phyloP scores from a whole-genome alignment of 2,888 invertebrate species.

The Bombylius discolor region DNA sequence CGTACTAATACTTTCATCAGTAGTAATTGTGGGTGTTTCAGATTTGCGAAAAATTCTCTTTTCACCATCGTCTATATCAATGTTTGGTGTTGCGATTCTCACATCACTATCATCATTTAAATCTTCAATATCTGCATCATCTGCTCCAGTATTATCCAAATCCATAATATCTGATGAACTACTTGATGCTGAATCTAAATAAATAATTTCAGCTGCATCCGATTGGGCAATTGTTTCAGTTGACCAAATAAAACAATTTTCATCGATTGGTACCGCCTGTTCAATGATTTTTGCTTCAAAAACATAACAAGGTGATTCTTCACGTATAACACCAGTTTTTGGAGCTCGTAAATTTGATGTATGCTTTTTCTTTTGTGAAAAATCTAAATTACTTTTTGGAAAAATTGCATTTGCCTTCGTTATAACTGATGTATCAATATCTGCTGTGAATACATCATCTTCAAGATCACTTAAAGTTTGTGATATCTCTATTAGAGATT shows the following conservation, averaged over 20 bases:
- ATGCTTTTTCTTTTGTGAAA: constrained; percentile 23
- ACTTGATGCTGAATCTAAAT: constrained; percentile 52
- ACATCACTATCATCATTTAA: constrained; percentile 33
- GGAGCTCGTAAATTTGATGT: constrained; percentile 17
- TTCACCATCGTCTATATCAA: constrained; percentile 13
- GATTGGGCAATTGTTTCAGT: constrained; percentile 38
- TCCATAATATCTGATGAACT: constrained; percentile 49
- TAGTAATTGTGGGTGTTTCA: constrained; percentile 2
- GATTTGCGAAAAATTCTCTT: background rate
- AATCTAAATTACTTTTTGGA: constrained; percentile 35
- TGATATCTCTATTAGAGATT: background rate
- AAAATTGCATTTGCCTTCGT: constrained; percentile 32
- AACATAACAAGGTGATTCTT: constrained; percentile 38
- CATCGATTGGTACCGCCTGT: constrained; percentile 37
- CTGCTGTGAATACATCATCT: constrained; percentile 40
- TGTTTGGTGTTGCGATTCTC: constrained; percentile 20
- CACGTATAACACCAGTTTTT: constrained; percentile 24
- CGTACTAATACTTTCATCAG: constrained; percentile 4
- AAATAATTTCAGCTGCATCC: constrained; percentile 53
- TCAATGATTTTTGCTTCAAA: constrained; percentile 51
- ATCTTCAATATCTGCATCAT: constrained; percentile 37
- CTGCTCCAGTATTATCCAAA: constrained; percentile 36
- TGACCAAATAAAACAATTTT: constrained; percentile 45
- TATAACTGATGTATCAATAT: constrained; percentile 20
- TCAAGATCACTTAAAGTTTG: constrained; percentile 26